Base-by-base conservation (phyloP, 2,888 invertebrate genomes). In the Aporophyla lueneburgensis region DNA sequence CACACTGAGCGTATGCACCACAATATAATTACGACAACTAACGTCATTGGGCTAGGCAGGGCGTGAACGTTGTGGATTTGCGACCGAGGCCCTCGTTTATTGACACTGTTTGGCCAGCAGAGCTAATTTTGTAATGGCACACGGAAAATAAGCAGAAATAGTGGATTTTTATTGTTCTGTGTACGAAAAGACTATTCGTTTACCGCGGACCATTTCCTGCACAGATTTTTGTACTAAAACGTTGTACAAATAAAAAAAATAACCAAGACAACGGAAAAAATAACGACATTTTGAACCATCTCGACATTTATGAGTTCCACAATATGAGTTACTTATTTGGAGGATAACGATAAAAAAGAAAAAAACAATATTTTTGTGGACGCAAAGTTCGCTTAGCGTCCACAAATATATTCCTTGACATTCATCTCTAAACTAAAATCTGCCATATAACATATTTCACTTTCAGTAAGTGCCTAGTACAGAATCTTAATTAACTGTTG, bases 11-110 rank as follows among this genome's bases (percentile, higher is more conserved):
- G 76, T 76, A 77, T 81, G 83, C 80, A 78, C 54, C 76, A 83
- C 89, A 77, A 80, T 87, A 87, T 86, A 81, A 88, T 88, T 88
- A 88, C 89, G 76, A 69, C 83, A 54, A 76, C 76, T 79, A 83
- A 79, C 71, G 71, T 79, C 78, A 80, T 85, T 78, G 74, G 67
- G n/a, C 67, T 71, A 58, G 78, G 76, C 76, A 85, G 73, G 46
- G 66, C 74, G 70, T 53, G 63, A 74, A 79, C 69, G 59, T 53
- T 71, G 71, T 67, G 72, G 77, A 85, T 86, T 87, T 81, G 81
- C 71, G 68, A 74, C 71, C 69, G 69, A 68, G 72, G 77, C 56
- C 63, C 66, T 46, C 74, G 80, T 80, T 83, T 79, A 78, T 82
- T 83, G 83, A 78, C 86, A 74, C 58, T 65, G 73, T 53, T 66